Percentiles rank a stretch among this genome's conserved stretches.
phyloP scores from a whole-genome alignment of 2,113 vertebrate genomes.

The Ascaphus truei region DNA sequence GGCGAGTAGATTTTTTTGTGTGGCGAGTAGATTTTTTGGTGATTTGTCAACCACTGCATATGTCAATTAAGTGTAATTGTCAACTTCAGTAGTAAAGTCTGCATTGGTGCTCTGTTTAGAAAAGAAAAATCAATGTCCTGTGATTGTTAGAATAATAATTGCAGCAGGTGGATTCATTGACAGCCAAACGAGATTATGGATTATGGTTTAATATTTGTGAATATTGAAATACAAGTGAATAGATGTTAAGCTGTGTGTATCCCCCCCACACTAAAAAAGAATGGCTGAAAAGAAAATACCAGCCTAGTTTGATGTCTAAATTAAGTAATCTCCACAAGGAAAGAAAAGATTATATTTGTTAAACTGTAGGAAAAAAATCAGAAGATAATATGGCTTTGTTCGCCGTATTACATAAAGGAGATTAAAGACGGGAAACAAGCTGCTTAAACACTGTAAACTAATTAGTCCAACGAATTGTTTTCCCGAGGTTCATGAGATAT shows the following conservation, averaged over 20 bases:
- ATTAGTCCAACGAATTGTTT: constrained; percentile 77
- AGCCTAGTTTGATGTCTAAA: constrained; percentile 61
- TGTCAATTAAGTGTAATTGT: no score
- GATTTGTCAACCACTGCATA: no score
- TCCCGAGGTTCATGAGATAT: constrained; percentile 70
- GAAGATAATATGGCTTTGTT: constrained; percentile 71
- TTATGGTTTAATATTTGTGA: constrained; percentile 38
- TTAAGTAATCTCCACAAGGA: constrained; percentile 54
- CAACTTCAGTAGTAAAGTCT: no score
- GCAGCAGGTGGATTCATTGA: constrained; percentile 42
- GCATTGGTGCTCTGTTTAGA: no score
- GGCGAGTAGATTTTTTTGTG: no score
- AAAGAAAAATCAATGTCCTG: neutral
- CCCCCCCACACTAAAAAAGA: constrained; percentile 33
- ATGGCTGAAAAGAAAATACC: constrained; percentile 2
- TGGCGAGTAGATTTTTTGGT: no score
- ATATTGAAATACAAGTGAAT: constrained; percentile 38
- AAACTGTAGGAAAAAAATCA: constrained; percentile 60
- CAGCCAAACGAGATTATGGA: constrained; percentile 37
- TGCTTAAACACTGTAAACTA: constrained; percentile 79
- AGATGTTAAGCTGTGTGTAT: constrained; percentile 46
- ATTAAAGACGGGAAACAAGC: constrained; percentile 74
- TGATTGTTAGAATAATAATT: constrained; percentile 45
- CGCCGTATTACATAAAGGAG: constrained; percentile 67
- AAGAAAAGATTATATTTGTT: constrained; percentile 65